Conservation (phyloP, 1,140 invertebrate genomes). For the Antheraea mylitta region DNA sequence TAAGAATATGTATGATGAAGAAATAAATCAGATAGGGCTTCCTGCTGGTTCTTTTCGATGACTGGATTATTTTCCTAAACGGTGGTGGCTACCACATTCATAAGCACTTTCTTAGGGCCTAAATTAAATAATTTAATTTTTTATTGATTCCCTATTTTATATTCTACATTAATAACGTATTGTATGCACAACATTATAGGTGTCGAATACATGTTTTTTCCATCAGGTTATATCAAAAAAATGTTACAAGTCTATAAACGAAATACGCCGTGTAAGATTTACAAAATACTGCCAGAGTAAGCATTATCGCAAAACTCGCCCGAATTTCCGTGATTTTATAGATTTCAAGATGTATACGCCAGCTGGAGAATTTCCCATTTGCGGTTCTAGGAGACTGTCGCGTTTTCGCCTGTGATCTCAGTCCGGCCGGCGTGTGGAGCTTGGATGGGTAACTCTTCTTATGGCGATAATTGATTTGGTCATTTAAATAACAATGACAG, state of each 20-base stretch:
- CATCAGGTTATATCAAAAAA: too few species aligned
- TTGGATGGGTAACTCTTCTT: not conserved
- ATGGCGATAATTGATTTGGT: not conserved
- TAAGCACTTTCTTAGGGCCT: too few species aligned
- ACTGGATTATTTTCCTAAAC: too few species aligned
- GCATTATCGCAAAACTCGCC: not conserved
- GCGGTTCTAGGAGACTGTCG: not conserved
- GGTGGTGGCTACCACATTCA: too few species aligned
- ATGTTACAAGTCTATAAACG: not conserved
- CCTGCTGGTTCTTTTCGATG: too few species aligned
- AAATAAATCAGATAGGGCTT: too few species aligned
- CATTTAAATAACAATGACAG: not conserved
- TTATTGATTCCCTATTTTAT: too few species aligned
- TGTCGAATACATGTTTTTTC: too few species aligned
- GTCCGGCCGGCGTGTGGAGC: not conserved
- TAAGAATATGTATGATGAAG: too few species aligned
- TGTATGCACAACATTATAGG: too few species aligned
- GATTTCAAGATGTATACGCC: not conserved
- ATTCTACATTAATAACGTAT: too few species aligned
- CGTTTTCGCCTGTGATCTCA: not conserved
- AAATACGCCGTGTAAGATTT: not conserved
- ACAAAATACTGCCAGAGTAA: not conserved
- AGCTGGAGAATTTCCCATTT: constrained; percentile 8
- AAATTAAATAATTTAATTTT: too few species aligned
- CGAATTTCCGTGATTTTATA: not conserved